These are phyloP conservation scores for Atta cephalotes DNA, from an alignment of 1,140 invertebrate species.

Conservation along the genomic window DNA sequence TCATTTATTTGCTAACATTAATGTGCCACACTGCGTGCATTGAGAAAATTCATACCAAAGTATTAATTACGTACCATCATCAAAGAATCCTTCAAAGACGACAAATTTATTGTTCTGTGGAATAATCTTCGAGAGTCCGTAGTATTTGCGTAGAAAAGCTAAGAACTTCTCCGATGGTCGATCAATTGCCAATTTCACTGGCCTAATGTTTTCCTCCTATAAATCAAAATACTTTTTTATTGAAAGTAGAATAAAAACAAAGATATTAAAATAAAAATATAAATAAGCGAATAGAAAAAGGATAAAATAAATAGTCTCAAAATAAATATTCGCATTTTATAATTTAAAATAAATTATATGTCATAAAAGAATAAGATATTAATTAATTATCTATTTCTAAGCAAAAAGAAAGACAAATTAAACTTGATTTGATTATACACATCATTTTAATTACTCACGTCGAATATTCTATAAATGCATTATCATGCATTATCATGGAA, in stretches of 20 bases:
- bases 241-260: background rate
- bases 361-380: too few relatives aligned
- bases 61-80: conserved; percentile 81
- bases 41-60: background rate
- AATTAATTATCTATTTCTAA: too few relatives aligned
- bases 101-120: conserved; percentile 96
- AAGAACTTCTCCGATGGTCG: conserved; percentile 95
- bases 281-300: background rate
- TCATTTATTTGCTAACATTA: too few relatives aligned
- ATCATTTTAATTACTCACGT: too few relatives aligned
- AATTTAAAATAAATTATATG: too few relatives aligned
- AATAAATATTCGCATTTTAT: background rate
- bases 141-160: conserved; percentile 94
- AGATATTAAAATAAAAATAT: background rate
- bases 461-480: too few relatives aligned
- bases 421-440: too few relatives aligned
- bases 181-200: conserved; percentile 94
- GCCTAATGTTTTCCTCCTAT: conserved; percentile 90
- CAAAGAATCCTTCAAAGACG: conserved; percentile 94
- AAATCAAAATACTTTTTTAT: conserved; percentile 72
- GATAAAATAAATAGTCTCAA: background rate
- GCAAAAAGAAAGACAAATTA: too few relatives aligned
- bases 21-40: background rate
- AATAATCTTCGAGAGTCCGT: conserved; percentile 90
- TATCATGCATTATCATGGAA: too few relatives aligned